Conservation (phyloP, 2,888 invertebrate genomes). For the Andrena bucephala region DNA sequence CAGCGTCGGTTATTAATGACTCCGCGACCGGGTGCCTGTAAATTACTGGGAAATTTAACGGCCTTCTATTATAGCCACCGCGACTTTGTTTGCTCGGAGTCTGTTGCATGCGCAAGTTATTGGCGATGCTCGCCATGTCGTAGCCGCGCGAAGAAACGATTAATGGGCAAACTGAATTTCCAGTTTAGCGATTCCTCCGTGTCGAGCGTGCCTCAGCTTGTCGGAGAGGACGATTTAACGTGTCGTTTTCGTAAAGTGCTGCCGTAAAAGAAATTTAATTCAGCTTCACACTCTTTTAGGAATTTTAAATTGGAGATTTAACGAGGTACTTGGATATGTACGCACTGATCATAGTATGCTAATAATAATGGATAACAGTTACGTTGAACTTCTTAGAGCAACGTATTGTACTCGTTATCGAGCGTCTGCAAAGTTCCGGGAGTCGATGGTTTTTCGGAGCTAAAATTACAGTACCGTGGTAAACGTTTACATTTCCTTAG, state of each 20-base stretch:
- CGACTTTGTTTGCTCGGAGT: constrained; percentile 34
- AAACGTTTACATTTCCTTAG: not conserved
- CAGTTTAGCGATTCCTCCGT: not conserved
- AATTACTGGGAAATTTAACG: constrained; percentile 53
- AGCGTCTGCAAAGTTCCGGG: too few species aligned
- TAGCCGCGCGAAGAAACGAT: constrained; percentile 29
- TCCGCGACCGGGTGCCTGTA: constrained; percentile 35
- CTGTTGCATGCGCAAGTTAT: constrained; percentile 19
- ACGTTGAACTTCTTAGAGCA: too few species aligned
- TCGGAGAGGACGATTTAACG: not conserved
- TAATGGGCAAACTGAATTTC: constrained; percentile 33
- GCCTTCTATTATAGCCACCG: constrained; percentile 16
- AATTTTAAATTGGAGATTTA: too few species aligned
- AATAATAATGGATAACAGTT: too few species aligned
- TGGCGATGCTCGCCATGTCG: not conserved
- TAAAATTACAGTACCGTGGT: not conserved
- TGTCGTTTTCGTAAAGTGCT: not conserved
- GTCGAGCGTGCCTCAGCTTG: not conserved
- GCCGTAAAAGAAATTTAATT: not conserved
- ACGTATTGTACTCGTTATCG: too few species aligned
- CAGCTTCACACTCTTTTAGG: not conserved
- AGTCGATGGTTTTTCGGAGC: too few species aligned
- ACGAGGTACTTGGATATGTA: too few species aligned
- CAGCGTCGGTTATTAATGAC: constrained; percentile 58
- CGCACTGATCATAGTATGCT: too few species aligned